phyloP scores from a whole-genome alignment of 2,888 invertebrate genomes.

The Bhutanitis thaidina region DNA sequence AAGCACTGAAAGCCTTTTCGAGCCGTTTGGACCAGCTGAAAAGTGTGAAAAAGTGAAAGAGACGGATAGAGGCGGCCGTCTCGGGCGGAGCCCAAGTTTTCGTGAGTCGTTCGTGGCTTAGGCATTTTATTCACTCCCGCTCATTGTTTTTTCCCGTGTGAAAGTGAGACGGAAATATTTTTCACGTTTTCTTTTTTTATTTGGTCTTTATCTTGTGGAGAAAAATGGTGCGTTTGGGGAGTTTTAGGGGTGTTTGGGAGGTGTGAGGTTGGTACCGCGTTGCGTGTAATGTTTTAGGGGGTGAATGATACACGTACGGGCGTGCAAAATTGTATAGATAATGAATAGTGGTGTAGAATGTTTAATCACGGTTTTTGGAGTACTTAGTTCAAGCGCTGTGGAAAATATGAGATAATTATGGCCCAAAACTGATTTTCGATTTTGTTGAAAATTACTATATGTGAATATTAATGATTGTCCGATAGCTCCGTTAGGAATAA shows the following conservation, averaged over 20 bases:
- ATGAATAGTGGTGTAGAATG: conserved; percentile 75
- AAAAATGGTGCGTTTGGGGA: conserved; percentile 72
- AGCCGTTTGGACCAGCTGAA: conserved; percentile 48
- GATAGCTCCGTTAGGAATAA: conserved; percentile 7
- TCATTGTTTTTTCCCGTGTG: conserved; percentile 29
- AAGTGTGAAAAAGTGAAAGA: conserved; percentile 80
- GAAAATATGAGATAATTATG: conserved; percentile 68
- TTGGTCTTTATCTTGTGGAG: conserved; percentile 77
- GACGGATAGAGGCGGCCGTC: conserved; percentile 76
- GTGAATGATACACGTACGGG: conserved; percentile 34
- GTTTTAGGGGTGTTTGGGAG: conserved; percentile 35
- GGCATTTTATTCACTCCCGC: conserved; percentile 64
- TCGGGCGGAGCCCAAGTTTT: conserved; percentile 79
- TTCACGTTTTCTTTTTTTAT: conserved; percentile 79
- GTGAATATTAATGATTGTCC: conserved; percentile 17
- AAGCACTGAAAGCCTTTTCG: conserved; percentile 31
- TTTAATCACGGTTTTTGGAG: conserved; percentile 73
- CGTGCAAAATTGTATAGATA: conserved; percentile 54
- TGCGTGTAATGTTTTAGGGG: conserved; percentile 76
- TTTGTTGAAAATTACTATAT: conserved; percentile 48
- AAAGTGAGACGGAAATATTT: conserved; percentile 66
- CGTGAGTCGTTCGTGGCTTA: conserved; percentile 78
- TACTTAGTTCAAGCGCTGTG: conserved; percentile 57
- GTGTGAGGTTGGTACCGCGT: conserved; percentile 47
- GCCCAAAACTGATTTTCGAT: conserved; percentile 64